These are phyloP conservation scores for Sinocyclocheilus anophthalmus DNA, from an alignment of 2,113 vertebrate genomes.

Conservation along the genomic window DNA sequence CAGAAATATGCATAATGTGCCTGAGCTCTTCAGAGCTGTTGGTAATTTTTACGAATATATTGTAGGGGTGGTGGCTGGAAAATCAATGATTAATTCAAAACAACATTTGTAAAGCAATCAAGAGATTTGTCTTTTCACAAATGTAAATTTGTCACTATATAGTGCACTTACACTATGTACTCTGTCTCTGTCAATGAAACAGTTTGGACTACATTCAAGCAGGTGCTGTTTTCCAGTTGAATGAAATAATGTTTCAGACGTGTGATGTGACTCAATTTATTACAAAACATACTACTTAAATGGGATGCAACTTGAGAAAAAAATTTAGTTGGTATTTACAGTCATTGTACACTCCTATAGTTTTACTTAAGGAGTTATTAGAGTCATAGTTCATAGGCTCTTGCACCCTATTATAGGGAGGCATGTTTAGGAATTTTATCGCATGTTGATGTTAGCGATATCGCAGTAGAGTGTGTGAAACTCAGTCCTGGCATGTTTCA, in stretches of 20 bases:
- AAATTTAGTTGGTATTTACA: background rate
- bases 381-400: background rate
- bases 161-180: background rate
- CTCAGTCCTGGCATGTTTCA: constrained; percentile 49
- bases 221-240: background rate
- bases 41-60: background rate
- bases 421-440: constrained; percentile 34
- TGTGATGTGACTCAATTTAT: background rate
- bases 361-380: background rate
- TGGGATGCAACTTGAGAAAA: background rate
- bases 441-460: constrained; percentile 19
- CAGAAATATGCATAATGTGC: background rate
- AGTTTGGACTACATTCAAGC: background rate
- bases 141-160: too few species aligned
- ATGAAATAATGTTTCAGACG: background rate
- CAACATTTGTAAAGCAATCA: background rate
- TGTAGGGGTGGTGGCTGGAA: background rate
- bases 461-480: constrained; percentile 9
- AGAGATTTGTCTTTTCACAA: too few species aligned
- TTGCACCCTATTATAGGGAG: background rate
- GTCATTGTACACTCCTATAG: background rate
- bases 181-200: background rate
- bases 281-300: background rate
- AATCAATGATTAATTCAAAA: background rate
- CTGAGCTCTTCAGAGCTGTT: background rate